A percentile compares a stretch with the other conserved stretches of the same genome.
phyloP scores from a whole-genome alignment of 1,140 invertebrate species.

The Lordiphosa clarofinis region DNA sequence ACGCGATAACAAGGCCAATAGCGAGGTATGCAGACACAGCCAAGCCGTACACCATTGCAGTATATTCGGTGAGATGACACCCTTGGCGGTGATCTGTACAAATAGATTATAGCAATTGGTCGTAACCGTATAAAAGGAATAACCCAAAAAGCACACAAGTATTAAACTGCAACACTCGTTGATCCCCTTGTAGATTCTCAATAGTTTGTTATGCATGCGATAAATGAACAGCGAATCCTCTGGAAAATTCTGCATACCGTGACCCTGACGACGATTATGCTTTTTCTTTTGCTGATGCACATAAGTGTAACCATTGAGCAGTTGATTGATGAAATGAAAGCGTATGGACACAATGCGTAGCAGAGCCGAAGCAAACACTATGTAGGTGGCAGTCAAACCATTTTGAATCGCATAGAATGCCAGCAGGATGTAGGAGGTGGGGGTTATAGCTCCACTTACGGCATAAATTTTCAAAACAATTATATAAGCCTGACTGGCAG shows the following conservation, averaged over 20 bases:
- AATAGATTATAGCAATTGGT: constrained; percentile 77
- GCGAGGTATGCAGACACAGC: constrained; percentile 55
- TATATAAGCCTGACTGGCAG: constrained; percentile 58
- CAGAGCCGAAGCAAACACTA: constrained; percentile 63
- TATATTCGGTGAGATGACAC: constrained; percentile 52
- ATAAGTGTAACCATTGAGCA: constrained; percentile 63
- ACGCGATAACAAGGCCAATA: constrained; percentile 55
- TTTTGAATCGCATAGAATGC: constrained; percentile 69
- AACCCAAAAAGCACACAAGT: constrained; percentile 69
- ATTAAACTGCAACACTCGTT: constrained; percentile 75
- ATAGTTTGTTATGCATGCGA: constrained; percentile 70
- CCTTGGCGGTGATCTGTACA: constrained; percentile 69
- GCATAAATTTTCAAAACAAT: constrained; percentile 50
- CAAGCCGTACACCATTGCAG: constrained; percentile 67
- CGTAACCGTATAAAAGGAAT: constrained; percentile 77
- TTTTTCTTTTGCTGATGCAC: constrained; percentile 34
- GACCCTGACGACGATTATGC: constrained; percentile 3
- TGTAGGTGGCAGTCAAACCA: constrained; percentile 61
- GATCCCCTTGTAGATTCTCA: constrained; percentile 67
- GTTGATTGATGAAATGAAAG: constrained; percentile 59
- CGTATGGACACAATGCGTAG: constrained; percentile 60
- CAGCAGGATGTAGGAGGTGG: constrained; percentile 62
- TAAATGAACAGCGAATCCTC: constrained; percentile 72
- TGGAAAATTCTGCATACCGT: constrained; percentile 57
- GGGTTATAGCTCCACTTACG: constrained; percentile 33